Percentiles rank a stretch among this genome's conserved stretches.
Conservation (phyloP, 2,888 invertebrate genomes). For the Gasteruption jaculator region DNA sequence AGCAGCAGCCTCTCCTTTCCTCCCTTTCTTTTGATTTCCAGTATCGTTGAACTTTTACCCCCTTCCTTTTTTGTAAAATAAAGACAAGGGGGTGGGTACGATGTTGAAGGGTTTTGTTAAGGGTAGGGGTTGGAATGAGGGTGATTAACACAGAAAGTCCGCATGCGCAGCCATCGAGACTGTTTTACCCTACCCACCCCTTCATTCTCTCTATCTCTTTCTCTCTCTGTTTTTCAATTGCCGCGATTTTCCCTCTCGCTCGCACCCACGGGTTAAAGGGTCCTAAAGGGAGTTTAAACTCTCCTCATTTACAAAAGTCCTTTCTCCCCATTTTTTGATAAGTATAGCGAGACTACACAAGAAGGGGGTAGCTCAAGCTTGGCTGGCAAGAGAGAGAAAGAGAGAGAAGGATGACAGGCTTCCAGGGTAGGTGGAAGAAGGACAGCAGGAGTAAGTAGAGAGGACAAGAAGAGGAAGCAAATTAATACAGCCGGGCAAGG, state of each 20-base stretch:
- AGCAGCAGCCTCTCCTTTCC: too few relatives aligned
- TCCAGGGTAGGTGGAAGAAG: too few relatives aligned
- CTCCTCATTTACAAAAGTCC: too few relatives aligned
- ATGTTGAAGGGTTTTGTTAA: constrained; percentile 21
- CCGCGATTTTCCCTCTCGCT: constrained; percentile 6
- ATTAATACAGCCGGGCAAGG: constrained; percentile 50
- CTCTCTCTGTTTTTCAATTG: constrained; percentile 13
- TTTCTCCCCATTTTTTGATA: too few relatives aligned
- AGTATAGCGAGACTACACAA: too few relatives aligned
- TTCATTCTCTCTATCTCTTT: constrained; percentile 11
- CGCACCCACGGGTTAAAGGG: constrained; percentile 15
- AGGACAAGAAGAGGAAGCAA: constrained; percentile 43
- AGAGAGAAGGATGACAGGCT: not conserved
- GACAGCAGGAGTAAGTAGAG: constrained; percentile 7
- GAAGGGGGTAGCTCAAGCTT: too few relatives aligned
- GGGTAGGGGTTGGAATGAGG: constrained; percentile 32
- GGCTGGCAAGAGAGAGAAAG: constrained; percentile 18
- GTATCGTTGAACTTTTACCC: too few relatives aligned
- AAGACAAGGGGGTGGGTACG: constrained; percentile 12
- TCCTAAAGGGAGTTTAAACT: too few relatives aligned
- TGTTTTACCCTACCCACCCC: not conserved
- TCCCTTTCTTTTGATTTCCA: too few relatives aligned
- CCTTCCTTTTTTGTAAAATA: too few relatives aligned
- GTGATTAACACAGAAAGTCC: constrained; percentile 42
- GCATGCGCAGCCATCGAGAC: constrained; percentile 37